Percentiles rank a stretch among this genome's conserved stretches.
Conservation (phyloP, 2,113 vertebrate species). For the Rousettus leschenaultii region DNA sequence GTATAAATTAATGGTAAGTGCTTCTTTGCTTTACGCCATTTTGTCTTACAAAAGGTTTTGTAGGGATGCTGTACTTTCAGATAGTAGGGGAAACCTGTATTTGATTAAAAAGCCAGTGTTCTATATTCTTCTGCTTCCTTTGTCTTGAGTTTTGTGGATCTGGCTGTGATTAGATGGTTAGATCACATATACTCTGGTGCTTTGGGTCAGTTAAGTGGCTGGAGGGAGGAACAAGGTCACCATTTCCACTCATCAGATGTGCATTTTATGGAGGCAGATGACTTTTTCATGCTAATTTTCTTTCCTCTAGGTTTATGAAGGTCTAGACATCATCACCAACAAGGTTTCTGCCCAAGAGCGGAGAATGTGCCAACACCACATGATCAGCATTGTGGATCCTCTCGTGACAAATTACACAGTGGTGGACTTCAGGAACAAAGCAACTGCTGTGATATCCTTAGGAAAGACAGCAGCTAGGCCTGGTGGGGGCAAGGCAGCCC, state of each 20-base stretch:
- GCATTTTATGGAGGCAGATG: not conserved
- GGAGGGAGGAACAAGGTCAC: not conserved
- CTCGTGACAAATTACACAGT: slow-evolving; percentile 92
- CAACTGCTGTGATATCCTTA: slow-evolving; percentile 93
- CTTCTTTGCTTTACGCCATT: not conserved
- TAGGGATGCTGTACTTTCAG: not conserved
- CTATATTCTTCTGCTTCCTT: not conserved
- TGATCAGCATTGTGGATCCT: slow-evolving; percentile 97
- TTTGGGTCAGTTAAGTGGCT: not conserved
- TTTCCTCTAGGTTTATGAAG: slow-evolving; percentile 90
- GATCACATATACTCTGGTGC: not conserved
- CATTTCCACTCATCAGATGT: not conserved
- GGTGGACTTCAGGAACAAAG: slow-evolving; percentile 96
- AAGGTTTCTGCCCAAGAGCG: slow-evolving; percentile 91
- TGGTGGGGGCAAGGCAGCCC: not conserved
- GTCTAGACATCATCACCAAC: slow-evolving; percentile 97
- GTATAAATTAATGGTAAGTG: not conserved
- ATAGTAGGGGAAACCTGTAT: not conserved
- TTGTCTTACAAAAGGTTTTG: not conserved
- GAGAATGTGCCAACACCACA: slow-evolving; percentile 92
- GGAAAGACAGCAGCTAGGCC: not conserved
- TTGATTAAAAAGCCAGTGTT: slow-evolving; percentile 5
- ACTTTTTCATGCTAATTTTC: not conserved
- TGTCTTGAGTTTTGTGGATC: not conserved
- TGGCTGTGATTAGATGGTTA: not conserved